Evolutionary conservation across 2,797 vertebrate species (phyloP), one percentile per base, ranked within the genome.

Genomic region (Lutjanus campechanus): DNA sequence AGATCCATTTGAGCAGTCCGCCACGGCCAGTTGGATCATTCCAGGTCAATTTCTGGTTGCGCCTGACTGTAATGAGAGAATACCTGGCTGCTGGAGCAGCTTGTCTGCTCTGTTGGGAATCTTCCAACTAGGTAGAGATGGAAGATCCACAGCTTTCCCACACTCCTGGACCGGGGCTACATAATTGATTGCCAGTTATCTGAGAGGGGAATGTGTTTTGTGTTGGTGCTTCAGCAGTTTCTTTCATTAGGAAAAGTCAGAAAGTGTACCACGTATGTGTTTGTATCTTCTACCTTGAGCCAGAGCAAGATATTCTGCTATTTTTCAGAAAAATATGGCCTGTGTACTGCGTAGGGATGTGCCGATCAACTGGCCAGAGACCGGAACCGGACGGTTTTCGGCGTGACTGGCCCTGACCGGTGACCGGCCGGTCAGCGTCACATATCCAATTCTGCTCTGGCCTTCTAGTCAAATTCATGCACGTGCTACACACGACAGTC

Each of bases 121-220:
- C 59, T 63, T 86, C 85, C 86, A 90, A 84, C 76, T 58, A 89
- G 88, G 83, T 79, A 80, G 81, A 88, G 84, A 88, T 84, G 74
- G 79, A 86, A 75, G 87, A 90, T 77, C 82, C 87, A 73, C 85
- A 78, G 67, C 74, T 77, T 83, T 74, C 79, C 80, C 75, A 67
- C 60, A 51, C 71, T 73, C 66, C 49, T 64, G 63, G 63, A 79
- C 53, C 1, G n/a, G 68, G 56, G 76, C 59, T 61, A 78, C 76
- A 43, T 88, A 91, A 92, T 85, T 87, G 89, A 92, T 92, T 90
- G 83, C 84, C 85, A 85, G 82, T 92, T 90, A 87, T 84, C 73
- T 81, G 74, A 81, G 78, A 83, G 56, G 76, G 29, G 77, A 79
- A 75, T 51, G 65, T 79, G 61, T 91, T 79, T 79, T 63, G 73